Evolutionary conservation across 2,113 vertebrate species (phyloP).

Genomic region (Dicerorhinus sumatrensis): DNA sequence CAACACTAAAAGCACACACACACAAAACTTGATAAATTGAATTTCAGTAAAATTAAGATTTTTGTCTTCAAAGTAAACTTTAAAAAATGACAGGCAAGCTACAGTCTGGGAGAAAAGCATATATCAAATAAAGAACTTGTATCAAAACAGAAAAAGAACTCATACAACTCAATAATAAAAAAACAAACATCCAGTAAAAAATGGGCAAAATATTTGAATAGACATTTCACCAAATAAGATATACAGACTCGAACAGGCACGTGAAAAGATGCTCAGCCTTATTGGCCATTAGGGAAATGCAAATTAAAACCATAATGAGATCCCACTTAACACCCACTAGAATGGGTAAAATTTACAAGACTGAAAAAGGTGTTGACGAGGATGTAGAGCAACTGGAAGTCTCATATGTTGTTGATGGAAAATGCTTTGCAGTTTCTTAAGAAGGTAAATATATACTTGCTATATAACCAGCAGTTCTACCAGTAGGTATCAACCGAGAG

Average conservation of each 20-base stretch:
- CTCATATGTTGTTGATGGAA: background rate
- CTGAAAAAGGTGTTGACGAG: conserved; percentile 5
- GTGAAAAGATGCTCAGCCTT: background rate
- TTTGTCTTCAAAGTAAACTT: conserved; percentile 26
- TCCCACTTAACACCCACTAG: background rate
- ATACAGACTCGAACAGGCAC: background rate
- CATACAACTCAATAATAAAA: background rate
- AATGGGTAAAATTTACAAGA: conserved; percentile 12
- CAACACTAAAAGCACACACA: background rate
- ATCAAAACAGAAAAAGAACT: conserved; percentile 24
- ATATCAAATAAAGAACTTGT: conserved; percentile 6
- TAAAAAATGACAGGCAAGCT: background rate
- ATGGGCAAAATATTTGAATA: conserved; percentile 1
- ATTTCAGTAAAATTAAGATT: background rate
- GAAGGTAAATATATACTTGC: background rate
- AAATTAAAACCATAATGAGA: conserved; percentile 21
- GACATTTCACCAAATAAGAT: background rate
- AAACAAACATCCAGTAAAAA: background rate
- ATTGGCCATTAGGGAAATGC: background rate
- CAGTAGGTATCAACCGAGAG: background rate
- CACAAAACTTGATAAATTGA: background rate
- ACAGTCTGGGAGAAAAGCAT: background rate
- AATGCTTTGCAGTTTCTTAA: background rate
- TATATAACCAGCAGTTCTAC: background rate
- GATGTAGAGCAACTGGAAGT: background rate